Base-by-base conservation (phyloP, 2,113 vertebrate species). In the Limnothrissa miodon region DNA sequence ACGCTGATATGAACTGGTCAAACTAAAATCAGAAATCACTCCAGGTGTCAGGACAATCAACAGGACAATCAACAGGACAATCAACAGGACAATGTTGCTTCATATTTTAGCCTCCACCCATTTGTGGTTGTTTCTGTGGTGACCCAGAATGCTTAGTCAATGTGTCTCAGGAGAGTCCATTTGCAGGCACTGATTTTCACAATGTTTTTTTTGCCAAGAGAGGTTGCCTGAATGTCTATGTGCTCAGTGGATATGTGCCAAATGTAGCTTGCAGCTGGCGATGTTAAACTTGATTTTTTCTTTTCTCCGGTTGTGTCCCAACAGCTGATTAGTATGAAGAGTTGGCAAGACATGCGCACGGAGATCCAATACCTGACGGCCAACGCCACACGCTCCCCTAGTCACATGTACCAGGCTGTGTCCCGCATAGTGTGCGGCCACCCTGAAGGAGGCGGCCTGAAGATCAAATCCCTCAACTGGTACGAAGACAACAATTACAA, bases 391-490 rank as follows among this genome's bases (percentile, higher is more conserved):
- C 90, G 93, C 84, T 97, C 97, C 0, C 96, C 98, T 45, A 94
- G 95, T 0, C 95, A 96, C 86, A 95, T 99, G 87, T 99, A 98
- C 90, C 97, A 99, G 91, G 97, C 98, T 0, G 97, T 99, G 88
- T 99, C 97, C 0, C 96, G 98, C 39, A 99, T 99, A 0, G 95
- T 99, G 53, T 99, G 98, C 0, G 98, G 98, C 1, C 97, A 99
- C 74, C 98, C 98, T 0, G 98, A 99, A 86, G 97, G 97, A 0
- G 98, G 98, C 10, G 98, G 98, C 0, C 95, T 99, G 78, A 98
- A 99, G 94, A 99, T 99, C 89, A 99, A 99, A 88, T 99, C 98
- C 19, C 96, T 99, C 83, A 99, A 99, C 92, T 99, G 98, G 97
- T 99, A 98, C 0, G 98, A 99, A 87, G 98, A 99, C 91, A 96